phyloP scores from a whole-genome alignment of 2,113 vertebrate species.

The Jaculus jaculus region DNA sequence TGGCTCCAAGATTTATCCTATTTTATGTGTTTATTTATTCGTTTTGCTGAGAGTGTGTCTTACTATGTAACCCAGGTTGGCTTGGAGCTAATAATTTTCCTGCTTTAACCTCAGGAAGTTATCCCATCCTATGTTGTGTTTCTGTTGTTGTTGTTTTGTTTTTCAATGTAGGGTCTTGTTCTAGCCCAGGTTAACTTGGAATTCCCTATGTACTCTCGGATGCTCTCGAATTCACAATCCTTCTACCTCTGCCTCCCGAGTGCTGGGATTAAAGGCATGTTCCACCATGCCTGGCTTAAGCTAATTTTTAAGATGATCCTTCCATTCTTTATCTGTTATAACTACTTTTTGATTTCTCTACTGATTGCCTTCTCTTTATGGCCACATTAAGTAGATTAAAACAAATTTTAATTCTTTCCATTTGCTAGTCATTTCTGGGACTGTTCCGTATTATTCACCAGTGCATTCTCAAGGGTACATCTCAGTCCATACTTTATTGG shows the following conservation, averaged over 20 bases:
- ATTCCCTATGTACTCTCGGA: too few relatives aligned
- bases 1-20: not conserved
- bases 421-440: not conserved
- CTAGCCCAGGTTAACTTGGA: too few relatives aligned
- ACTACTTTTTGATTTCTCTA: not conserved
- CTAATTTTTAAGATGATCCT: not conserved
- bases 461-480: not conserved
- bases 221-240: too few relatives aligned
- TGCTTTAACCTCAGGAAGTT: not conserved
- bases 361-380: not conserved
- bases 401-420: slow-evolving; percentile 16
- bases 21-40: not conserved
- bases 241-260: too few relatives aligned
- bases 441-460: not conserved
- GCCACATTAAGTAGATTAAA: slow-evolving; percentile 20
- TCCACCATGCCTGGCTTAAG: not conserved
- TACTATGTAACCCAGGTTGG: not conserved
- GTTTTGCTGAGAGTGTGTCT: not conserved
- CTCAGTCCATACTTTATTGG: not conserved
- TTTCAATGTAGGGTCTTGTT: too few relatives aligned
- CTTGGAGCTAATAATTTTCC: not conserved
- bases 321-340: not conserved
- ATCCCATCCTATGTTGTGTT: not conserved
- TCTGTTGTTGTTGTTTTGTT: too few relatives aligned
- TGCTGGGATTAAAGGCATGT: too few relatives aligned